Base-by-base conservation (phyloP, 2,888 invertebrate species). In the Rhopalosiphum nymphaeae region DNA sequence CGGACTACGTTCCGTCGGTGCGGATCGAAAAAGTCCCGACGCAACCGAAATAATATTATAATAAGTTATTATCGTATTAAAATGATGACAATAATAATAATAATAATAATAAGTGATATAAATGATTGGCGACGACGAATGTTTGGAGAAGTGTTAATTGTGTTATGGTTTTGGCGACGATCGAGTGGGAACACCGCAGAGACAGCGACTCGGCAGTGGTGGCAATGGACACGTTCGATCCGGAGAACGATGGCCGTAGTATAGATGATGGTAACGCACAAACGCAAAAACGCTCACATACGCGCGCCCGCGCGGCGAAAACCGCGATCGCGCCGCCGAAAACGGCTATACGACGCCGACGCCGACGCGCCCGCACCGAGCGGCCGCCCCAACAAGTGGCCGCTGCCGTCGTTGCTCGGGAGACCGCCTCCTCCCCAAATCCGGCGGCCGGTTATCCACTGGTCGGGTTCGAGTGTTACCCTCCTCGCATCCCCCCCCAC, bases 351-450 rank as follows among this genome's bases (percentile, higher is more conserved):
- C 78, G 86, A 78, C 94, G 87, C 56, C 36, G 67, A 92, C 84
- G 93, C 87, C 92, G 87, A 87, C 92, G 53, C 11, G 56, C 93
- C 61, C 88, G 88, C 88, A n/a, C 89, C 88, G 89, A 85, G 42
- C 88, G 88, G 93, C 93, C 67, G 61, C 53, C 88, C 61, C 89
- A 78, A 93, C 88, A 87, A 92, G 92, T 88, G 92, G 78, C 88
- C 84, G 25, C 26, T 10, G 84, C 29, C 53, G 53, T n/a, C 26
- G 11, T 26, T 5, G 13, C 26, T 13, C 36, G 25, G 53, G 87
- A 25, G 87, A 21, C 53, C 49, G 78, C 78, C 78, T 78, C 78
- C 36, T 78, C 78, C 78, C 36, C 78, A 78, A 78, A 78, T 78
- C 36, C 36, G 21, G 9, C 36, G 7, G 2, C 36, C 78, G 21